Evolutionary conservation across 92 coral and sea anemone species (phyloP).

Genomic region (Scolanthus callimorphus): DNA sequence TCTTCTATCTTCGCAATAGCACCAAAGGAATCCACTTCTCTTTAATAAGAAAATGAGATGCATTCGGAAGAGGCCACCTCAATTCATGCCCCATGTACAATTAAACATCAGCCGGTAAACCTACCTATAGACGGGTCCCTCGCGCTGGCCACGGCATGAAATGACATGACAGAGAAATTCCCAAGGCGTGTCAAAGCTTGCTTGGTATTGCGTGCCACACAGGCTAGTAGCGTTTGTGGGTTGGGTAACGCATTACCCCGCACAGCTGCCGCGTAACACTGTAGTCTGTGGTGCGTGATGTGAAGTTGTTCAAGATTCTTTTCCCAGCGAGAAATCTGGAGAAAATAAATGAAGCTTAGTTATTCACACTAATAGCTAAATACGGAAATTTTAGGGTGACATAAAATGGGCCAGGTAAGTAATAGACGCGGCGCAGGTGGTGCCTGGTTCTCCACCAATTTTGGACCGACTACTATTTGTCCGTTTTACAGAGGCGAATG

Average conservation of each 20-base stretch:
- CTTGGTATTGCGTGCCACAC: slow-evolving; percentile 83
- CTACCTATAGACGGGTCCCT: slow-evolving; percentile 56
- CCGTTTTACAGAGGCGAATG: too few relatives aligned
- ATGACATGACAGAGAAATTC: slow-evolving; percentile 90
- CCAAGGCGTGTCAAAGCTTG: slow-evolving; percentile 82
- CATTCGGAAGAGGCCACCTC: too few relatives aligned
- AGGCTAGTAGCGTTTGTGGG: slow-evolving; percentile 84
- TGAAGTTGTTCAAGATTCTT: slow-evolving; percentile 79
- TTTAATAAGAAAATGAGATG: too few relatives aligned
- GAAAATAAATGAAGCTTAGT: neutral
- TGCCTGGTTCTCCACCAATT: too few relatives aligned
- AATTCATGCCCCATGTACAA: too few relatives aligned
- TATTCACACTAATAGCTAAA: too few relatives aligned
- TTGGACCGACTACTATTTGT: too few relatives aligned
- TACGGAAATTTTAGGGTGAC: neutral
- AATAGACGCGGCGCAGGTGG: too few relatives aligned
- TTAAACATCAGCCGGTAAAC: too few relatives aligned
- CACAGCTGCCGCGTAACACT: slow-evolving; percentile 86
- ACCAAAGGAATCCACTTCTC: too few relatives aligned
- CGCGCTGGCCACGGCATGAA: slow-evolving; percentile 88
- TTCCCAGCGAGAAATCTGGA: slow-evolving; percentile 92
- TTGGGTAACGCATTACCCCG: slow-evolving; percentile 83
- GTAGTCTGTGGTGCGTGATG: slow-evolving; percentile 70
- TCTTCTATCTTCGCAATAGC: too few relatives aligned
- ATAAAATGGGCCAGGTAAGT: neutral